Base-by-base conservation (phyloP, 2,888 invertebrate species). In the Hirtodrosophila trivittata region DNA sequence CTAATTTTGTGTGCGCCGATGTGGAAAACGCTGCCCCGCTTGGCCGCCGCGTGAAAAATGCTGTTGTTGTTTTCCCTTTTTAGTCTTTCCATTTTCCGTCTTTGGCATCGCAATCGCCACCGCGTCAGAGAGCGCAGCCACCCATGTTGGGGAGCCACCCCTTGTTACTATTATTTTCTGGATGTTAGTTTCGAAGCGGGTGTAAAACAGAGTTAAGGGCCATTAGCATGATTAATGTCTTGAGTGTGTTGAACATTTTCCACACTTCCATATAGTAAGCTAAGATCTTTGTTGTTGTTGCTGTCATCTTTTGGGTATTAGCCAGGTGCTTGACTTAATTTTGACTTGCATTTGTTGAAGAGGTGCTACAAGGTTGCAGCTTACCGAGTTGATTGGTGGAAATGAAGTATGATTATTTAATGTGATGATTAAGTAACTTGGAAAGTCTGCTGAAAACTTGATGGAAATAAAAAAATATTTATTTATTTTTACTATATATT, bases 141-240 rank as follows among this genome's bases (percentile, higher is more conserved):
- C 85, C 77, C 85, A 84, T 84, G 71, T 33, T 71, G 68, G 47
- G 42, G 43, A 25, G 54, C 41, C 41, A 3, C 18, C 18, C 39
- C 56, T 42, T 68, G 58, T 52, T 68, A 59, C 60, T 57, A 51
- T 21, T 56, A 76, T 86, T 80, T 80, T 80, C 81, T 86, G 84
- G 81, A 85, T 63, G 42, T 66, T 83, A 63, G 62, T 60, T 77
- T 74, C 50, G 9, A 72, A 58, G 63, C 56, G 46, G 66, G 42
- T 28, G 28, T 7, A 64, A 59, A 65, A 66, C 18, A 66, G 62
- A 80, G 65, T 77, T 77, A 70, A 65, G 77, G 73, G 57, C 81
- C 84, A 80, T 80, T 80, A 86, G 84, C 60, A 73, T 73, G 86
- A 86, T 86, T 83, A 76, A 86, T 80, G 78, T 69, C 66, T 69